A percentile compares a stretch with the other conserved stretches of the same genome.
phyloP scores from a whole-genome alignment of 2,888 invertebrate species.

The Eudasyphora cyanicolor region DNA sequence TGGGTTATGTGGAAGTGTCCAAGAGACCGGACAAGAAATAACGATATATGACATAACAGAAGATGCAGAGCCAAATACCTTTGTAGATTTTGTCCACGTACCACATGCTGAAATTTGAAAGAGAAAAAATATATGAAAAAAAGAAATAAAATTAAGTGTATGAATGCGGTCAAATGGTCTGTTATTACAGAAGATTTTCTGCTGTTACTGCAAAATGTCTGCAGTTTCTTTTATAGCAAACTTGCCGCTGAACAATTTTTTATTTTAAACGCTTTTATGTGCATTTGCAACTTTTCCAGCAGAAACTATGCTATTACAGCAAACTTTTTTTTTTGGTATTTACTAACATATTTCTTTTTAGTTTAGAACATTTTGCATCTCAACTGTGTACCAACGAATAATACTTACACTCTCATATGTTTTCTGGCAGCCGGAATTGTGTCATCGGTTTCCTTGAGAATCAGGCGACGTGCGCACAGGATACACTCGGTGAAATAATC shows the following conservation, averaged over 20 bases:
- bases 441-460: constrained; percentile 91
- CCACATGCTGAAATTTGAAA: constrained; percentile 93
- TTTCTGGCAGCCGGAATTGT: constrained; percentile 89
- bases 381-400: no score
- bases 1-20: constrained; percentile 49
- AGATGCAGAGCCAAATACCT: constrained; percentile 84
- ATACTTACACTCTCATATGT: constrained; percentile 89
- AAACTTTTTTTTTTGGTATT: neutral
- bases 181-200: no score
- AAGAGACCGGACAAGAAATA: constrained; percentile 73
- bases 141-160: neutral
- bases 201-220: no score
- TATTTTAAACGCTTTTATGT: no score
- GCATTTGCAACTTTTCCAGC: no score
- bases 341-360: no score
- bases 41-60: constrained; percentile 81
- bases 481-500: constrained; percentile 92
- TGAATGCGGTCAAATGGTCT: no score
- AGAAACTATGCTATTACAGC: neutral
- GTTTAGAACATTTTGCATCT: no score
- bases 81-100: constrained; percentile 89
- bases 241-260: no score
- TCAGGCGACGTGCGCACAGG: constrained; percentile 88
- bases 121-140: constrained; percentile 59
- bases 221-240: no score